phyloP scores from a whole-genome alignment of 1,140 invertebrate genomes.

The Galleria mellonella region DNA sequence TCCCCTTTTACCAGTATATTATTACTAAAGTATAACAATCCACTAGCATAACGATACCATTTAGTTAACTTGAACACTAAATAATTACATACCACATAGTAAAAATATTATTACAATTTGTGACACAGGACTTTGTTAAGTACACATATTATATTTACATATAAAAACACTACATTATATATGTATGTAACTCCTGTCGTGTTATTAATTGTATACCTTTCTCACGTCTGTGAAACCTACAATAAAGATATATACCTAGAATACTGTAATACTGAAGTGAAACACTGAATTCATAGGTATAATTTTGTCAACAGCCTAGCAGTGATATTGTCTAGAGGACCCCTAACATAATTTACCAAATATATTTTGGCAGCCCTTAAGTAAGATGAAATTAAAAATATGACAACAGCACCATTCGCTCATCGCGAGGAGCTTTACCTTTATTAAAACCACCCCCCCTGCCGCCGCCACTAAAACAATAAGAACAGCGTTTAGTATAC shows the following conservation, averaged over 20 bases:
- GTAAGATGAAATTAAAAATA: constrained; percentile 77
- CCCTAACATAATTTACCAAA: neutral
- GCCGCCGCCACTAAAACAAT: constrained; percentile 91
- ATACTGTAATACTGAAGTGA: too few species aligned
- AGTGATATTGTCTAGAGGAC: constrained; percentile 3
- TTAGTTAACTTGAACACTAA: neutral
- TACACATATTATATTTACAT: too few species aligned
- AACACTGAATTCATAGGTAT: neutral
- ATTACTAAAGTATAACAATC: too few species aligned
- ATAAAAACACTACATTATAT: too few species aligned
- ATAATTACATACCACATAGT: too few species aligned
- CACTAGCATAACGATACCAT: too few species aligned
- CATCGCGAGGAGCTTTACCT: constrained; percentile 86
- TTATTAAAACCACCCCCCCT: constrained; percentile 90
- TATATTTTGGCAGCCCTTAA: constrained; percentile 63
- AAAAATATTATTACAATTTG: too few species aligned
- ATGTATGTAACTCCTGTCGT: too few species aligned
- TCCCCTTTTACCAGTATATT: constrained; percentile 7
- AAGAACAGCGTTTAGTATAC: constrained; percentile 82
- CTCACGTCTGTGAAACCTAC: too few species aligned
- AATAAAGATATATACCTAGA: too few species aligned
- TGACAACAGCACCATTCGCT: constrained; percentile 81
- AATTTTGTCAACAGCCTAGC: constrained; percentile 22
- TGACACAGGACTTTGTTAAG: too few species aligned
- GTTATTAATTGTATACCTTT: too few species aligned